Evolutionary conservation across 2,888 invertebrate species (phyloP), one percentile per base, ranked within the genome.

Genomic region (Plebejus argus): DNA sequence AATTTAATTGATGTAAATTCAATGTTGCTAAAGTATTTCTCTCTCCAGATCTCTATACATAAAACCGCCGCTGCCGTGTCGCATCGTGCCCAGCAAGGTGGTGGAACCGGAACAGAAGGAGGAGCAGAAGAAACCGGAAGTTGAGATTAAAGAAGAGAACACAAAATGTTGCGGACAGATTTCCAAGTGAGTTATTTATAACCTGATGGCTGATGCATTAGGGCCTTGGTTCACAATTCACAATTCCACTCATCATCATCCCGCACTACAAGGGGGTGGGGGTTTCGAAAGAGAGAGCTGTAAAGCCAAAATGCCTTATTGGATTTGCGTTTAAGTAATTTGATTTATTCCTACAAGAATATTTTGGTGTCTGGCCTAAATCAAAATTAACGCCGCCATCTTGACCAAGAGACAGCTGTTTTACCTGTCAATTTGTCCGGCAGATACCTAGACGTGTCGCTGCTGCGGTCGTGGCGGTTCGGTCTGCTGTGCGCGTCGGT

Each of bases 401-500:
- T 49, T 49, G 15, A 49, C 3, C 15, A 49, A 15, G 1, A 49
- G 3, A 49, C 3, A 18, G 5, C 39, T 39, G 2, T 39, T 10
- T 4, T 4, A 49, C 49, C 3, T 49, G 12, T 53, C 18, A 18
- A 53, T 53, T 18, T 53, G 4, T 1, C 18, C 33, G n/a, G 1
- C 90, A 95, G 95, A 81, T 96, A 96, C 84, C 87, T 97, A 79
- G 97, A 97, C 85, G 94, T 97, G 10, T 95, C 95, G 0, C 90
- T 97, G 3, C 89, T 97, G 49, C 95, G 95, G 83, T 96, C 96
- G 70, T 95, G 96, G 81, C 95, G 96, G 5, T 97, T 97, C 85
- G 95, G 96, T 7, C 90, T 97, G 81, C 95, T 97, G 88, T 96
- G 96, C 79, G 91, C 96, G 1, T 96, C 97, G 0, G 97, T 97